Evolutionary conservation across 1,140 invertebrate species (phyloP).

Genomic region (Pachyrhynchus sulphureomaculatus): DNA sequence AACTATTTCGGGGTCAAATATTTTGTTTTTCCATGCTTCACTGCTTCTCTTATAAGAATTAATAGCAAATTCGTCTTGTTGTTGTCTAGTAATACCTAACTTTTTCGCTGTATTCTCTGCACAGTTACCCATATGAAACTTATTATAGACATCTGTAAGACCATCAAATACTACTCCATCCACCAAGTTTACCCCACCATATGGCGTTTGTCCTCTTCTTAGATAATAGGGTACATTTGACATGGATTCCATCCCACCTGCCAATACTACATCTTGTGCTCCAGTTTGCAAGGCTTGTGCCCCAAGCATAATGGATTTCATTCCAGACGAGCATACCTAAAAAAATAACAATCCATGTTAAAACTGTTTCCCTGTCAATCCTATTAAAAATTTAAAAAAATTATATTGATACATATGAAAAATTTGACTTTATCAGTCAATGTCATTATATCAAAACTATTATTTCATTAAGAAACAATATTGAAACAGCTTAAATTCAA

Average conservation of each 20-base stretch:
- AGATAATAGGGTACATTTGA: slow-evolving; percentile 98
- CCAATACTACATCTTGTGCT: slow-evolving; percentile 78
- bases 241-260: slow-evolving; percentile 99
- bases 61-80: slow-evolving; percentile 96
- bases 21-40: slow-evolving; percentile 75
- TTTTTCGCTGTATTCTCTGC: slow-evolving; percentile 98
- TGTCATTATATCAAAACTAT: too few species aligned
- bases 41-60: slow-evolving; percentile 89
- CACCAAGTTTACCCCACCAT: slow-evolving; percentile 87
- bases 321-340: slow-evolving; percentile 89
- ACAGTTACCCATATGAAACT: slow-evolving; percentile 98
- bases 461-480: too few species aligned
- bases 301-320: slow-evolving; percentile 96
- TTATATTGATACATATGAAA: too few species aligned
- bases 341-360: too few species aligned
- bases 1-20: slow-evolving; percentile 84
- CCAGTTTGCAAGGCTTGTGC: slow-evolving; percentile 85
- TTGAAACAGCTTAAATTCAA: too few species aligned
- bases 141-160: slow-evolving; percentile 96
- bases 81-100: slow-evolving; percentile 75
- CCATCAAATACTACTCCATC: slow-evolving; percentile 98
- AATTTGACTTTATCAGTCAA: too few species aligned
- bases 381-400: too few species aligned
- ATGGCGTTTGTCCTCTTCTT: slow-evolving; percentile 81
- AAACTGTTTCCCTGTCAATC: too few species aligned